Percentiles rank a stretch among this genome's conserved stretches.
phyloP scores from a whole-genome alignment of 2,797 vertebrate species.

The Tokudaia muenninki region DNA sequence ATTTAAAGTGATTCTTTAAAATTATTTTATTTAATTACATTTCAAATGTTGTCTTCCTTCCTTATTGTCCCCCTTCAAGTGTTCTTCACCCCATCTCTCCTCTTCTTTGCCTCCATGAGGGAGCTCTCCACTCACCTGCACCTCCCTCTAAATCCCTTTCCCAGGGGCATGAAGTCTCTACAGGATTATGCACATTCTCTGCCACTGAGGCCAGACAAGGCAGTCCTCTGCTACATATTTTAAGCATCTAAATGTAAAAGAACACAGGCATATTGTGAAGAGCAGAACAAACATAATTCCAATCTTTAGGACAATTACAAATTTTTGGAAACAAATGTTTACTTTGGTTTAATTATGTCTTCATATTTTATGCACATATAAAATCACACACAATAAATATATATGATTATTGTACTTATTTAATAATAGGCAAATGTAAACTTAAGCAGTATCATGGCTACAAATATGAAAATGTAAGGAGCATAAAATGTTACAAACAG shows the following conservation, averaged over 20 bases:
- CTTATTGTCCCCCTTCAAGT: not conserved
- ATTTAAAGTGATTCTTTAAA: not conserved
- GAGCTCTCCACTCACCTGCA: not conserved
- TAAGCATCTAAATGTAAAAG: not conserved
- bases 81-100: not conserved
- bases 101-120: not conserved
- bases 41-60: not conserved
- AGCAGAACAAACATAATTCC: not conserved
- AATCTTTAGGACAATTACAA: not conserved
- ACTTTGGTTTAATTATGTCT: not conserved
- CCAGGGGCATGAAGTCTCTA: not conserved
- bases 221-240: not conserved
- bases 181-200: not conserved
- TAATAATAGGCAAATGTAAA: not conserved
- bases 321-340: not conserved
- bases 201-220: not conserved
- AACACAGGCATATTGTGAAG: not conserved
- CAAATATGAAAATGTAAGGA: not conserved
- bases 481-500: not conserved
- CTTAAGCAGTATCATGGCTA: not conserved
- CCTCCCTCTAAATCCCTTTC: not conserved
- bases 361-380: not conserved
- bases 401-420: not conserved
- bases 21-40: not conserved
- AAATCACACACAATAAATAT: not conserved